These are phyloP conservation scores for Temnothorax longispinosus DNA, from an alignment of 1,140 invertebrate species.

Conservation along the genomic window DNA sequence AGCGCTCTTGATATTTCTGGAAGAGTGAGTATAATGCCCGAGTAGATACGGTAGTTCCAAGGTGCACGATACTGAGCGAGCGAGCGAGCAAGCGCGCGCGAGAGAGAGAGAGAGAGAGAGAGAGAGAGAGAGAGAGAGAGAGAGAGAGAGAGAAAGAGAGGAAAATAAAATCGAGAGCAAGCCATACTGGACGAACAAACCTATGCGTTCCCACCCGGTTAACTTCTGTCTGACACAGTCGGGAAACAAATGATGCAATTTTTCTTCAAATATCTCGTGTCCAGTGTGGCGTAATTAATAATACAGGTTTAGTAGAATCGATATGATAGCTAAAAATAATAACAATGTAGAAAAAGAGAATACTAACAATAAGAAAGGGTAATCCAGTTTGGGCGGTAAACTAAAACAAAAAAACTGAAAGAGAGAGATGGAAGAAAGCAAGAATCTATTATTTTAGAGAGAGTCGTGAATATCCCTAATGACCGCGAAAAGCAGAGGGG, in stretches of 20 bases:
- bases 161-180: neutral
- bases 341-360: neutral
- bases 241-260: neutral
- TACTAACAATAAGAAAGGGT: neutral
- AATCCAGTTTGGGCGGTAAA: neutral
- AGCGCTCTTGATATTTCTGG: constrained; percentile 45
- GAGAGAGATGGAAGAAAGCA: neutral
- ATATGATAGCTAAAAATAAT: neutral
- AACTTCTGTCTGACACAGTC: neutral
- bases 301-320: neutral
- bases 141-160: neutral
- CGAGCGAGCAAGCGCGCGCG: too few species aligned
- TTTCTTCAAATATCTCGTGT: neutral
- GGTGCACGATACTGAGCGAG: neutral
- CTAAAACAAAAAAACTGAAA: neutral
- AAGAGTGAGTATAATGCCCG: constrained; percentile 6
- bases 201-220: neutral
- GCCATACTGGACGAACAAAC: neutral
- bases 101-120: neutral
- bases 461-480: neutral
- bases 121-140: neutral
- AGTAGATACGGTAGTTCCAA: constrained; percentile 40
- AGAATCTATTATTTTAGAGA: neutral
- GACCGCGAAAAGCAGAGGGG: neutral
- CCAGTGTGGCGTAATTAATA: neutral